Percentiles rank a stretch among this genome's conserved stretches.
Evolutionary conservation across 2,113 vertebrate genomes (phyloP).

Genomic region (Ahaetulla prasina): DNA sequence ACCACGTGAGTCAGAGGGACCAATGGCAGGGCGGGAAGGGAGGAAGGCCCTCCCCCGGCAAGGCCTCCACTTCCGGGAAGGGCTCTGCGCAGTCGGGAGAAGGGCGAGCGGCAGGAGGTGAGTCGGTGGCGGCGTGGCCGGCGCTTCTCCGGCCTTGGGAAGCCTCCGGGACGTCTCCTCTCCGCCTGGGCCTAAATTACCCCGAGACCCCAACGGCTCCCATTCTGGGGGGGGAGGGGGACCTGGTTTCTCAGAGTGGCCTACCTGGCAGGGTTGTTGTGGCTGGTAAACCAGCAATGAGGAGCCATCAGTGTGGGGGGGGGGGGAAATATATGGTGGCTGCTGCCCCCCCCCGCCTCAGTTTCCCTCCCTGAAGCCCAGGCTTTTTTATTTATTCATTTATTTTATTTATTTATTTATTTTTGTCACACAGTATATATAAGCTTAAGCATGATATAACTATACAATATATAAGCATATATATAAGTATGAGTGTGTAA

Average conservation of each 20-base stretch:
- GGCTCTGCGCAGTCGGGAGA: not conserved
- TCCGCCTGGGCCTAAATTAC: not conserved
- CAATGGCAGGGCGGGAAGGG: not conserved
- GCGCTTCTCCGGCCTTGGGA: not conserved
- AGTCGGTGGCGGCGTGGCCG: rapidly evolving
- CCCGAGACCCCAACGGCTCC: too few species aligned
- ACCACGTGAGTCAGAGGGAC: not conserved
- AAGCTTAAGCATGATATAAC: too few species aligned
- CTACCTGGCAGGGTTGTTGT: not conserved
- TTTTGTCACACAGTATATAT: too few species aligned
- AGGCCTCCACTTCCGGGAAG: not conserved
- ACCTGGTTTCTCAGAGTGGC: not conserved
- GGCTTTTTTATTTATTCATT: too few species aligned
- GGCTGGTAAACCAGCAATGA: not conserved
- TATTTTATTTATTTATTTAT: too few species aligned
- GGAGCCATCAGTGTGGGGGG: not conserved
- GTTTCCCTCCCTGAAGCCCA: not conserved
- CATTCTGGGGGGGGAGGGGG: too few species aligned
- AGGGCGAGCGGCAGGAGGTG: not conserved
- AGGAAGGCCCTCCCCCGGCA: not conserved
- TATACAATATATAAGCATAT: too few species aligned
- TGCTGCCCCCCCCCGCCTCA: not conserved
- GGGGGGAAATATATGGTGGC: not conserved
- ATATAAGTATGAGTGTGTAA: too few species aligned
- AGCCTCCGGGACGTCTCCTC: too few species aligned